Evolutionary conservation across 92 coral and sea anemone species (phyloP), one percentile per base, ranked within the genome.

Genomic region (Isaurus tuberculatus): DNA sequence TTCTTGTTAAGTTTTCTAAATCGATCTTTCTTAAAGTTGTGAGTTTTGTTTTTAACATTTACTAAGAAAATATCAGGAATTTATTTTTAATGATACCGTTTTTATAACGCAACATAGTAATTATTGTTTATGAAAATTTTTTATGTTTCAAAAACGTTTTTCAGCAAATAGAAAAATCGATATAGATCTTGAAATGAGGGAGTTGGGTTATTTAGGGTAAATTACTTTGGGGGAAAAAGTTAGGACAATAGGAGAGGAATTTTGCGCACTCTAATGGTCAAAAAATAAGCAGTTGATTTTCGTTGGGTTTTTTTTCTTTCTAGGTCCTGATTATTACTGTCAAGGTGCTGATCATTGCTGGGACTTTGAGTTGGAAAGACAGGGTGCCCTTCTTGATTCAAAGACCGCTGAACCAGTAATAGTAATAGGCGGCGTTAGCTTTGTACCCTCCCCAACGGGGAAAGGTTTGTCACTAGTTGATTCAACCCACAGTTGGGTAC

Each of bases 291-390:
- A 17, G 20, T 49, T n/a, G 14, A 14, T 10, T 49, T 49, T 0
- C 15, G 20, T 49, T 55, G n/a, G 19, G 6, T 2, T 16, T 36
- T 20, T n/a, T 34, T 72, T 9, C 5, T 49, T 14, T 16, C 23
- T 8, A 73, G 80, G 65, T 4, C 80, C 80, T 17, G 80, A 74
- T 64, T 74, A 74, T 43, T 23, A 57, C 68, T 77, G 82, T 36
- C 82, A 57, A 26, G 82, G 11, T 34, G 82, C 82, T 10, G 70
- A 77, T 28, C 82, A 77, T 27, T 77, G 82, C 33, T 77, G 82
- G 82, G 82, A 77, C 49, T 77, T 77, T 29, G 70, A 77, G 82
- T 58, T 60, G 43, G 36, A 48, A 22, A 30, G 68, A 77, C 82
- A 77, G 6, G 70, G 55, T 5, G 82, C 82, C 36, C 33, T 77